Percentiles rank a stretch among this genome's conserved stretches.
Evolutionary conservation across 2,888 invertebrate genomes (phyloP).

Genomic region (Protonemura montana): DNA sequence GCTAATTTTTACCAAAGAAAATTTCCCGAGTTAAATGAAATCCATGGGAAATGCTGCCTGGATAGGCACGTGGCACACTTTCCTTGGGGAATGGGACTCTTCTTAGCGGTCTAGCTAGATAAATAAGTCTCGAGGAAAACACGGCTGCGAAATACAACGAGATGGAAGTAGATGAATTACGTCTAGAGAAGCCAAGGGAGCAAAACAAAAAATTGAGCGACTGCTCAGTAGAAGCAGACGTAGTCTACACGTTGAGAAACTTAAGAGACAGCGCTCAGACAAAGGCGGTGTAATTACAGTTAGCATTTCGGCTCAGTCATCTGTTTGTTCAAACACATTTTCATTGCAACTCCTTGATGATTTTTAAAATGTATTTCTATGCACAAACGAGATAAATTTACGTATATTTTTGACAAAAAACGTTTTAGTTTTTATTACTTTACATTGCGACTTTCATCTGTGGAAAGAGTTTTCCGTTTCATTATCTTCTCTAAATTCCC

Average conservation of each 20-base stretch:
- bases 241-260: neutral
- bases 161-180: neutral
- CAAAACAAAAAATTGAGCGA: neutral
- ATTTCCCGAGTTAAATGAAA: too few species aligned
- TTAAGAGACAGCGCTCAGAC: neutral
- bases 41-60: too few species aligned
- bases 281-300: neutral
- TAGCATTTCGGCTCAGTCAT: neutral
- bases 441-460: neutral
- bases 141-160: neutral
- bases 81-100: too few species aligned
- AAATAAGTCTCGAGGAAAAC: neutral
- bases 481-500: neutral
- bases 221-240: neutral
- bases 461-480: neutral
- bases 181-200: neutral
- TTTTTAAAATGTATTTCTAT: neutral
- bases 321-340: neutral
- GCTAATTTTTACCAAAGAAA: too few species aligned
- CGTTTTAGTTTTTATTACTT: neutral
- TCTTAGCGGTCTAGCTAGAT: too few species aligned
- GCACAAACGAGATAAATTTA: neutral
- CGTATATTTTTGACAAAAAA: neutral
- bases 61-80: too few species aligned
- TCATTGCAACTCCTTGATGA: neutral